Evolutionary conservation across 2,113 vertebrate species (phyloP).

Genomic region (Tretioscincus oriximinensis): DNA sequence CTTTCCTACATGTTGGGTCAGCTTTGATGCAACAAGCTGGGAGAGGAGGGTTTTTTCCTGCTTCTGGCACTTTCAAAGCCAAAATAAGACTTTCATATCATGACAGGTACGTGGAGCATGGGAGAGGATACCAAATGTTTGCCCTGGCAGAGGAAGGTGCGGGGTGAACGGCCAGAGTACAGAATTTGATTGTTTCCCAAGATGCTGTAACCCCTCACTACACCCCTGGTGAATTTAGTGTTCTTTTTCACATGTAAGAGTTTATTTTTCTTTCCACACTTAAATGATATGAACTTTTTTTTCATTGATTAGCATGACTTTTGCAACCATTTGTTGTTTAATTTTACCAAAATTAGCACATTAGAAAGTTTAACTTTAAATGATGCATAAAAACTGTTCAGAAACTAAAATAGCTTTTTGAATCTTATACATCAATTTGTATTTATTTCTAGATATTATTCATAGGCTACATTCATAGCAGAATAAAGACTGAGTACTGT

Average conservation of each 20-base stretch:
- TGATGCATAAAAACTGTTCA: background rate
- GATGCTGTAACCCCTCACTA: too few relatives aligned
- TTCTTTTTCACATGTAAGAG: background rate
- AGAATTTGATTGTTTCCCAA: too few relatives aligned
- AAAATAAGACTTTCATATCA: too few relatives aligned
- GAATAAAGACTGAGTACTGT: background rate
- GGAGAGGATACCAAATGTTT: too few relatives aligned
- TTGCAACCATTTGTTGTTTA: background rate
- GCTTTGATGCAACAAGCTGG: too few relatives aligned
- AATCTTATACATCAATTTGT: constrained; percentile 1
- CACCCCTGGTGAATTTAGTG: background rate
- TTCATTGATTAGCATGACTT: background rate
- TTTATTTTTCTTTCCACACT: background rate
- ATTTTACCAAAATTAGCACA: background rate
- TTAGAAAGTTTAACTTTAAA: background rate
- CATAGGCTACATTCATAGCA: background rate
- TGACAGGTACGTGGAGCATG: too few relatives aligned
- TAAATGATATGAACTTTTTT: background rate
- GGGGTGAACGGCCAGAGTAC: too few relatives aligned
- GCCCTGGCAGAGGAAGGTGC: too few relatives aligned
- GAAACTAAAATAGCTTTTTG: constrained; percentile 1
- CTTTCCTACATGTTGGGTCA: too few relatives aligned
- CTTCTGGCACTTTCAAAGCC: too few relatives aligned
- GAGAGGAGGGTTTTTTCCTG: too few relatives aligned
- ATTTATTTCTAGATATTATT: background rate